Percentiles rank a stretch among this genome's conserved stretches.
phyloP scores from a whole-genome alignment of 2,113 vertebrate species.

The Pseudorasbora parva region DNA sequence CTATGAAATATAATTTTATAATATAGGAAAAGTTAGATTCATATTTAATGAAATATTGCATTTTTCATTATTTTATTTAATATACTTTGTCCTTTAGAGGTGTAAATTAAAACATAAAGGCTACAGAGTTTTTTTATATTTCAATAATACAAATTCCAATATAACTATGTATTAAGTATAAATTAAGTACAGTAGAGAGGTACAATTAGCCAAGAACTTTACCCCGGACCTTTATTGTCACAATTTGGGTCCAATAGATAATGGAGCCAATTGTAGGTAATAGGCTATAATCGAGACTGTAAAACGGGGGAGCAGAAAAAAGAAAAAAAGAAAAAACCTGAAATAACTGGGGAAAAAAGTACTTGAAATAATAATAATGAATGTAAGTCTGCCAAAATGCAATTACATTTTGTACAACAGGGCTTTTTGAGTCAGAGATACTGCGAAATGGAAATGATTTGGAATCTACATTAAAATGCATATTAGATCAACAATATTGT shows the following conservation, averaged over 20 bases:
- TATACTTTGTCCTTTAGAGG: neutral
- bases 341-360: neutral
- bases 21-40: too few species aligned
- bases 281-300: neutral
- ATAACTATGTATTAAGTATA: neutral
- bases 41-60: neutral
- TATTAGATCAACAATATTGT: neutral
- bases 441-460: neutral
- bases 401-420: neutral
- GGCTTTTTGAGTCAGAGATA: neutral
- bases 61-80: too few species aligned
- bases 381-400: neutral
- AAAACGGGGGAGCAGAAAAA: neutral
- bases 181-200: neutral
- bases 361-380: neutral
- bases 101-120: neutral
- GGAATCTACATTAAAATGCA: neutral
- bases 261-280: neutral
- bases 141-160: neutral
- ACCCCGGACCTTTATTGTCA: neutral
- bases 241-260: neutral
- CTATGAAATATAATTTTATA: too few species aligned
- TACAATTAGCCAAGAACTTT: neutral
- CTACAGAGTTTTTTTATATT: neutral
- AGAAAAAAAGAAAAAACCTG: neutral